A percentile compares a stretch with the other conserved stretches of the same genome.
Conservation (phyloP, 2,888 invertebrate genomes). For the Trilocha varians region DNA sequence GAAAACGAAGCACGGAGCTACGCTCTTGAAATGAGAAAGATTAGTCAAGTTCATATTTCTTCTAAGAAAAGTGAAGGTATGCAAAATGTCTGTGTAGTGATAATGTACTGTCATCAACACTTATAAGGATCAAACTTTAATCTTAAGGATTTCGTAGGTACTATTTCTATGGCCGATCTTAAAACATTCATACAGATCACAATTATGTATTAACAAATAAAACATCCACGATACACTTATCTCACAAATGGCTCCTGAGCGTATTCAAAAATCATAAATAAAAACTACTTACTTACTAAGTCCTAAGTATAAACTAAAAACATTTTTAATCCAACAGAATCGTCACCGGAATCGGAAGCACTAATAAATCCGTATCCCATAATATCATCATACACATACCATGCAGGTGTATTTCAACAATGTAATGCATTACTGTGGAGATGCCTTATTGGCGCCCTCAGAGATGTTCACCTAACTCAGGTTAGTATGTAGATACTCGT, state of each 20-base stretch:
- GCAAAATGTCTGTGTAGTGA: too few relatives aligned
- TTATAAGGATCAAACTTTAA: too few relatives aligned
- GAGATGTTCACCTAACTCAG: constrained; percentile 61
- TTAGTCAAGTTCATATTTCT: constrained; percentile 37
- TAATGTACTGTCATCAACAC: too few relatives aligned
- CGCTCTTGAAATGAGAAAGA: constrained; percentile 52
- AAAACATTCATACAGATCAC: too few relatives aligned
- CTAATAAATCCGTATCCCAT: constrained; percentile 31
- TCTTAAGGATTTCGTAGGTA: too few relatives aligned
- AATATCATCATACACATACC: constrained; percentile 19
- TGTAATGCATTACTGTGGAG: constrained; percentile 48
- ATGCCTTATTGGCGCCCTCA: constrained; percentile 42
- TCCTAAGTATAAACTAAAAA: neutral
- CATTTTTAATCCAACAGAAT: constrained; percentile 20
- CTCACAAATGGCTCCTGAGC: too few relatives aligned
- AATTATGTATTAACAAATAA: too few relatives aligned
- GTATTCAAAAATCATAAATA: too few relatives aligned
- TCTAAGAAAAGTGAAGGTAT: constrained; percentile 43
- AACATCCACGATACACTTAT: too few relatives aligned
- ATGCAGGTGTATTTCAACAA: constrained; percentile 42
- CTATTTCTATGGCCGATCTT: too few relatives aligned
- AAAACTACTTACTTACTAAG: too few relatives aligned
- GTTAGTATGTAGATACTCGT: constrained; percentile 22
- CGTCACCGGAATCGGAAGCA: constrained; percentile 45
- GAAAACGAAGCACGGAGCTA: constrained; percentile 52